Conservation (phyloP, 2,888 invertebrate species). For the Scelioninae gen. 2 region DNA sequence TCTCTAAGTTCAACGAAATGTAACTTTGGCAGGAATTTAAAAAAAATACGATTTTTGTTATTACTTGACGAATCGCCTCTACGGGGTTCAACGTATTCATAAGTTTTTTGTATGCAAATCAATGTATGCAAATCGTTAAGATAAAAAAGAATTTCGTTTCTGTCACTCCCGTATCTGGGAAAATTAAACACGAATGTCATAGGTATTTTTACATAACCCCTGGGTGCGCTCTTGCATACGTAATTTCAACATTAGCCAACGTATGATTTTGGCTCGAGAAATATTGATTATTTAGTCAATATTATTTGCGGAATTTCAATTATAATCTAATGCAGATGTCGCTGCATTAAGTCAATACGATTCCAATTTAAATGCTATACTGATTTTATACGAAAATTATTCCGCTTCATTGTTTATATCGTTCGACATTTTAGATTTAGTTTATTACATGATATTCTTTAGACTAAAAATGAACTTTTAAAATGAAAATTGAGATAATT, state of each 20-base stretch:
- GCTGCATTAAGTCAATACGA: conserved; percentile 9
- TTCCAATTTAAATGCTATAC: conserved; percentile 3
- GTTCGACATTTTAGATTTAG: not conserved
- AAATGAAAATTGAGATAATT: no score
- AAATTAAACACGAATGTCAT: conserved; percentile 41
- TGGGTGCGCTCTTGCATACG: conserved; percentile 20
- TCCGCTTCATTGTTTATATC: no score
- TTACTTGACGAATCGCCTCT: no score
- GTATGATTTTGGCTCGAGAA: conserved; percentile 11
- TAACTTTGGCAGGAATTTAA: no score
- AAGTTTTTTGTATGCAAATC: conserved; percentile 1
- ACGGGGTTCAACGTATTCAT: conserved; percentile 14
- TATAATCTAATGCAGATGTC: conserved; percentile 13
- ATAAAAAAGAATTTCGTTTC: conserved; percentile 11
- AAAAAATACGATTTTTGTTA: no score
- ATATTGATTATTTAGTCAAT: conserved; percentile 35
- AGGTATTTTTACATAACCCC: conserved; percentile 29
- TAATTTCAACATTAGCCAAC: conserved; percentile 23
- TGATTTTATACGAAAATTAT: conserved; percentile 9
- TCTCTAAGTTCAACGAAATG: no score
- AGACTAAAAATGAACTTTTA: no score
- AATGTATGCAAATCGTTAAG: conserved; percentile 11
- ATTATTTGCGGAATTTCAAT: conserved; percentile 27
- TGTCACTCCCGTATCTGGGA: not conserved
- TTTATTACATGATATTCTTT: no score